Evolutionary conservation across 2,113 vertebrate species (phyloP).

Genomic region (Osmerus eperlanus): DNA sequence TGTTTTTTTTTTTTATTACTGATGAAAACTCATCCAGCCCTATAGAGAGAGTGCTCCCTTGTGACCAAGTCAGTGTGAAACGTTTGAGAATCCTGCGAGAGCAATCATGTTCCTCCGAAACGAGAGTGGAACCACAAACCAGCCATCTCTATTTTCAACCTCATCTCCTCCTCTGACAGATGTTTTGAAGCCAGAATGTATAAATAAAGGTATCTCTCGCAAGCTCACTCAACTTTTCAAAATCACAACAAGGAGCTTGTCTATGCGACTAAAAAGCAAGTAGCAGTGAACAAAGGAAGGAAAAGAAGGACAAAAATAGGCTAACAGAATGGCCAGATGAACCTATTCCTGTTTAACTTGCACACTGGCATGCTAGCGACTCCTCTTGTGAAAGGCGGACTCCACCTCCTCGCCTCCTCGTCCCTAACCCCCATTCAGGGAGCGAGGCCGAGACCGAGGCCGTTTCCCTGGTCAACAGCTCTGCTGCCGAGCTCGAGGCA

Average conservation of each 20-base stretch:
- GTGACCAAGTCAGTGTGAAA: neutral
- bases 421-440: neutral
- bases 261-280: conserved; percentile 6
- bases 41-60: too few species aligned
- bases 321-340: neutral
- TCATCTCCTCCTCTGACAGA: conserved; percentile 47
- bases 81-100: conserved; percentile 30
- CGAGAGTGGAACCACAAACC: conserved; percentile 62
- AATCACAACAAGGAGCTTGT: conserved; percentile 5
- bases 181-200: conserved; percentile 38
- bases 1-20: too few species aligned
- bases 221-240: conserved; percentile 20
- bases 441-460: neutral
- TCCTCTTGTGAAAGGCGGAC: neutral
- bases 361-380: conserved; percentile 19
- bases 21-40: too few species aligned
- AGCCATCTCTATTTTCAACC: conserved; percentile 60
- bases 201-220: conserved; percentile 47
- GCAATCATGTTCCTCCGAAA: conserved; percentile 41
- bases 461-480: conserved; percentile 5
- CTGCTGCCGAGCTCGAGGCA: neutral
- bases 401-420: neutral
- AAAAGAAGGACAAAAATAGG: neutral
- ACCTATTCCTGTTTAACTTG: conserved; percentile 11
- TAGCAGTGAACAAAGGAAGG: conserved; percentile 9